Evolutionary conservation across 2,113 vertebrate genomes (phyloP).

Genomic region (Uropsilus gracilis): DNA sequence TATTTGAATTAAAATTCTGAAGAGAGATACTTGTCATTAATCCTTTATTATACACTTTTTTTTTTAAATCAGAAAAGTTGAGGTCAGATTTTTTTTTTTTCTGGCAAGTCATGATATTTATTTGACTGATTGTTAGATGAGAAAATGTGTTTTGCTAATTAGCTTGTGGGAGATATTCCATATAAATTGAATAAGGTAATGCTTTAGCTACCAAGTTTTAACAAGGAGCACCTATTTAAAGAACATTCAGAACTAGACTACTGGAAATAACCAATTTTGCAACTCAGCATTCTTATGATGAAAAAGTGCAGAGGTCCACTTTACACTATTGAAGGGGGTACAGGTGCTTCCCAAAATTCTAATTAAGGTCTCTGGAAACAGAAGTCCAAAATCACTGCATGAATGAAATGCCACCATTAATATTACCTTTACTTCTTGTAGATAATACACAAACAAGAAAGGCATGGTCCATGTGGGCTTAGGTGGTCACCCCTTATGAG

Average conservation of each 20-base stretch:
- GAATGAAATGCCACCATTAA: neutral
- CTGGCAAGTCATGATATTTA: neutral
- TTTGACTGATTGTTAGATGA: neutral
- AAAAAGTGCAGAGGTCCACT: neutral
- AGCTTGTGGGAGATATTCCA: neutral
- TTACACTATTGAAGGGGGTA: neutral
- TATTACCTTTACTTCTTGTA: neutral
- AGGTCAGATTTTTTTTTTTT: neutral
- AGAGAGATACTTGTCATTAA: neutral
- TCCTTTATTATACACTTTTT: neutral
- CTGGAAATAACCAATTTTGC: neutral
- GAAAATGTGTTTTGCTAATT: neutral
- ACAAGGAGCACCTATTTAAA: neutral
- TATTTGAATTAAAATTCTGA: neutral
- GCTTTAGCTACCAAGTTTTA: neutral
- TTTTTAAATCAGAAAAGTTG: neutral
- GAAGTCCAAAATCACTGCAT: neutral
- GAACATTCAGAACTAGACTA: neutral
- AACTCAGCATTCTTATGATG: neutral
- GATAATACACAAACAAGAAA: neutral
- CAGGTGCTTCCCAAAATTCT: neutral
- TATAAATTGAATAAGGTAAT: neutral
- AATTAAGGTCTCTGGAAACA: neutral
- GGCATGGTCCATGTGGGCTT: neutral
- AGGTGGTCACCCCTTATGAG: neutral